Evolutionary conservation across 2,113 vertebrate species (phyloP).

Genomic region (Chitala chitala): DNA sequence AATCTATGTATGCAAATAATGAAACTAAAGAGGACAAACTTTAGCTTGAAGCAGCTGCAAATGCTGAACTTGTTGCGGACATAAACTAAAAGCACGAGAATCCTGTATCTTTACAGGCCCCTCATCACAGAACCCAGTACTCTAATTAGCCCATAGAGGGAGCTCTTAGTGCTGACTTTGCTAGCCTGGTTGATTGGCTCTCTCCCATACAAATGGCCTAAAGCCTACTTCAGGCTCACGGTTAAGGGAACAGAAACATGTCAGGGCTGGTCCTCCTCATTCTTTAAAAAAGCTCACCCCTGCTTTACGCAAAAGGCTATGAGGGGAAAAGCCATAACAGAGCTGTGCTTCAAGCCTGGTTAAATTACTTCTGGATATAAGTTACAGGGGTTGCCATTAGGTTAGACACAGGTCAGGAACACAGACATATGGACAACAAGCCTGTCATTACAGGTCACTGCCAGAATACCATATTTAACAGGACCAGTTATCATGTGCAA

Average conservation of each 20-base stretch:
- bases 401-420: not conserved
- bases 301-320: no score
- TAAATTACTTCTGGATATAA: not conserved
- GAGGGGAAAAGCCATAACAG: not conserved
- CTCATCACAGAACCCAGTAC: not conserved
- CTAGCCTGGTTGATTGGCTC: slow-evolving; percentile 18
- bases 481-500: slow-evolving; percentile 17
- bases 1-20: no score
- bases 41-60: no score
- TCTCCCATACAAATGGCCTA: slow-evolving; percentile 33
- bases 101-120: not conserved
- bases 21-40: no score
- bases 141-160: slow-evolving; percentile 31
- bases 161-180: slow-evolving; percentile 21
- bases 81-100: not conserved
- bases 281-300: no score
- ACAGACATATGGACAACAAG: not conserved
- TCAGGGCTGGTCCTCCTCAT: no score
- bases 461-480: slow-evolving; percentile 11
- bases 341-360: not conserved
- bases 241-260: slow-evolving; percentile 5
- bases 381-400: not conserved
- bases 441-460: not conserved
- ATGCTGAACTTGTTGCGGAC: no score
- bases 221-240: slow-evolving; percentile 25